Base-by-base conservation (phyloP, 2,888 invertebrate species). In the Phlogophora meticulosa region DNA sequence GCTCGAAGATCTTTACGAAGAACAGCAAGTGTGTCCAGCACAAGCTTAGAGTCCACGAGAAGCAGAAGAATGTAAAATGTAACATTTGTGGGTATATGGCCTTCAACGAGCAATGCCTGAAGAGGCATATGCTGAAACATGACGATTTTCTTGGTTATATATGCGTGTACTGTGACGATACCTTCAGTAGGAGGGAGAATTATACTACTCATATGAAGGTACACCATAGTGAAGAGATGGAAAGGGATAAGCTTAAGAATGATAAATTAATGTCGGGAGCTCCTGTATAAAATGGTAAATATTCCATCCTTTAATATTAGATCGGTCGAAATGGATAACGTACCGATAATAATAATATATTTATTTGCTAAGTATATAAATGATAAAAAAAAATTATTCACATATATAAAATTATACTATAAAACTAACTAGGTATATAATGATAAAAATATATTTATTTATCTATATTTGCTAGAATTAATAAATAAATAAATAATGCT, bases 31-130 rank as follows among this genome's bases (percentile, higher is more conserved):
- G 81, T 10, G 65, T 82, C 1, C 67, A 83, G 4, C 92, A 92
- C 60, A 85, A 88, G 2, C 69, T 79, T 1, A 77, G 87, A 2
- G 85, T 84, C 0, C 91, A 90, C 76, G 77, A 81, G 1, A 81
- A 75, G n/a, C 70, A 75, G 55, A 86, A 86, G 24, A 86, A 86
- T 45, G 84, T 69, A 1, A 80, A 86, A 0, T 88, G 88, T 28
- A 81, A 83, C 15, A 38, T 89, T 0, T 89, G 89, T 36, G 88
- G 86, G 0, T 82, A 81, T 64, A 82, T 84, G 53, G 74, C 78
- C 4, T 89, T 85, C 55, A 78, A 82, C 4, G 67, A 60, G 10
- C 75, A 57, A 0, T 51, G 48, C 0, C 49, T 81, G 32, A 76
- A 74, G 11, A 46, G 24, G 1, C 81, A 81, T 17, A 72, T 80